phyloP scores from a whole-genome alignment of 2,113 vertebrate genomes.

The Eleginops maclovinus region DNA sequence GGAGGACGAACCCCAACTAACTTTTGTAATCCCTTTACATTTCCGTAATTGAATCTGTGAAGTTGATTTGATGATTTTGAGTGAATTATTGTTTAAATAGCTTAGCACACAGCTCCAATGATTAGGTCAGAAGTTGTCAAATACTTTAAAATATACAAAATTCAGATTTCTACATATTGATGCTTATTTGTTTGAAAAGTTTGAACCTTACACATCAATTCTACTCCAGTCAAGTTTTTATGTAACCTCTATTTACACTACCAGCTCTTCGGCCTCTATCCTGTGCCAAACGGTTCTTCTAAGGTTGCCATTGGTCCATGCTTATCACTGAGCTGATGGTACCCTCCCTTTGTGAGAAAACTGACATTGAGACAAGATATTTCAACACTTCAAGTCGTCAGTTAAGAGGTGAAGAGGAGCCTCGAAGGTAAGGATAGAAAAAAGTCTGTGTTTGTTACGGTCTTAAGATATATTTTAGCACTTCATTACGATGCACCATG shows the following conservation, averaged over 20 bases:
- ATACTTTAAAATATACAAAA: neutral
- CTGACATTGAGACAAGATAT: neutral
- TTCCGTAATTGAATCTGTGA: no score
- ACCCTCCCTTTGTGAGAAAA: conserved; percentile 20
- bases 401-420: neutral
- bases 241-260: neutral
- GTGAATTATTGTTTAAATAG: neutral
- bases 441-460: neutral
- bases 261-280: neutral
- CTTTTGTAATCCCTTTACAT: no score
- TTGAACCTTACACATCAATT: neutral
- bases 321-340: conserved; percentile 40
- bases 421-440: conserved; percentile 29
- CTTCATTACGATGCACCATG: conserved; percentile 1
- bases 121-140: neutral
- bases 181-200: neutral
- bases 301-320: conserved; percentile 15
- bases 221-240: neutral
- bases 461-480: neutral
- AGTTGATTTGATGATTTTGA: neutral
- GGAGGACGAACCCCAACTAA: no score
- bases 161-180: neutral
- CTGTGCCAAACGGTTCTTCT: neutral
- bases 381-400: neutral
- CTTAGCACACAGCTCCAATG: neutral